Conservation (phyloP, 2,797 vertebrate genomes). For the Catamblyrhynchus diadema region DNA sequence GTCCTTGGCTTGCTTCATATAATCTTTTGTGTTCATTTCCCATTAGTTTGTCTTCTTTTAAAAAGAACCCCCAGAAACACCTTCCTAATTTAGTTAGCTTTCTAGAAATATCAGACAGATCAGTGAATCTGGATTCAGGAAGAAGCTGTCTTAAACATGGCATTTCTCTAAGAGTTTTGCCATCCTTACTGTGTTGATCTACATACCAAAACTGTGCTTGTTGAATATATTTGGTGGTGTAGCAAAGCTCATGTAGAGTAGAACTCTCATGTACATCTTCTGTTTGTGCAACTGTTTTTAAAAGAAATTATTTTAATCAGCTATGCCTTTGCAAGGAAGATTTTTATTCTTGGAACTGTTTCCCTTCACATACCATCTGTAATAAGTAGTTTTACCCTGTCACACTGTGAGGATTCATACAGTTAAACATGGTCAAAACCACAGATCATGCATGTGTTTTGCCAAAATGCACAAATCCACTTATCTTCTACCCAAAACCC, state of each 20-base stretch:
- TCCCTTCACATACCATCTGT: fast-evolving
- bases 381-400: background rate
- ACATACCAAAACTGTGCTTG: background rate
- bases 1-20: background rate
- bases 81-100: background rate
- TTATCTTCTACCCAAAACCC: background rate
- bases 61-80: background rate
- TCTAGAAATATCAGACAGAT: background rate
- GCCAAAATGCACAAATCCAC: background rate
- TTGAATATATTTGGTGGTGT: background rate
- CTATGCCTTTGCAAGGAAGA: background rate
- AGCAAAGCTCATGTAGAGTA: background rate
- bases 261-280: background rate
- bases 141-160: background rate
- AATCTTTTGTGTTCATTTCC: background rate
- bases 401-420: background rate
- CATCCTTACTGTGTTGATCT: background rate
- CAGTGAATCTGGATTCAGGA: background rate
- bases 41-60: background rate
- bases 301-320: background rate
- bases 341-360: background rate
- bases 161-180: background rate
- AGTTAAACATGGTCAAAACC: background rate
- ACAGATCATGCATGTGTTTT: background rate
- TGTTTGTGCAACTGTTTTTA: background rate